These are phyloP conservation scores for Chrysemys picta DNA, from an alignment of 2,113 vertebrate species.

Conservation along the genomic window DNA sequence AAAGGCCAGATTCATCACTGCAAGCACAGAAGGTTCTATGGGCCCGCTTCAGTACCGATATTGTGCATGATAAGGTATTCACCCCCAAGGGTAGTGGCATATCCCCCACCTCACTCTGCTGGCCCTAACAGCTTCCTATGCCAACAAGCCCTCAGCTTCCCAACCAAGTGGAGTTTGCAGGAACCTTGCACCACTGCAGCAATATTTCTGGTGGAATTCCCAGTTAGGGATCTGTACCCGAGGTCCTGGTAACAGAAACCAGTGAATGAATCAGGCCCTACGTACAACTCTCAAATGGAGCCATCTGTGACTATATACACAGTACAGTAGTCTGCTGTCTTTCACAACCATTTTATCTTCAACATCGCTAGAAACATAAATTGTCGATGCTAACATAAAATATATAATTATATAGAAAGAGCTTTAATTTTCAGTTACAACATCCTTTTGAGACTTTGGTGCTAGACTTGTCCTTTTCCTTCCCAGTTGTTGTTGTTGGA, in stretches of 20 bases:
- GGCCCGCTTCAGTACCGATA: too few species aligned
- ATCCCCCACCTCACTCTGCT: not conserved
- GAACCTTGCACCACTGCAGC: not conserved
- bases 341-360: not conserved
- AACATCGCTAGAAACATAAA: fast-evolving
- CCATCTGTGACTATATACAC: not conserved
- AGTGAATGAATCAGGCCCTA: not conserved
- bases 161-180: not conserved
- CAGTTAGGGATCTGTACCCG: not conserved
- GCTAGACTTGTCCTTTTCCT: not conserved
- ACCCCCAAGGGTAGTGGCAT: too few species aligned
- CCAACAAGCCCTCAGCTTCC: not conserved
- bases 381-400: not conserved
- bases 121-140: not conserved
- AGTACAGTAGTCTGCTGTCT: not conserved
- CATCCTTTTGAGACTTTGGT: not conserved
- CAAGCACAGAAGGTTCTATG: not conserved
- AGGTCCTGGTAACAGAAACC: not conserved
- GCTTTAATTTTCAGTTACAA: not conserved
- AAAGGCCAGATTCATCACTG: not conserved
- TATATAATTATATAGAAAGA: not conserved
- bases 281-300: not conserved
- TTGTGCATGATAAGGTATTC: too few species aligned
- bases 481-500: not conserved
- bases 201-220: not conserved